Conservation (phyloP, 1,140 invertebrate species). For the Leptonema lineaticorne region DNA sequence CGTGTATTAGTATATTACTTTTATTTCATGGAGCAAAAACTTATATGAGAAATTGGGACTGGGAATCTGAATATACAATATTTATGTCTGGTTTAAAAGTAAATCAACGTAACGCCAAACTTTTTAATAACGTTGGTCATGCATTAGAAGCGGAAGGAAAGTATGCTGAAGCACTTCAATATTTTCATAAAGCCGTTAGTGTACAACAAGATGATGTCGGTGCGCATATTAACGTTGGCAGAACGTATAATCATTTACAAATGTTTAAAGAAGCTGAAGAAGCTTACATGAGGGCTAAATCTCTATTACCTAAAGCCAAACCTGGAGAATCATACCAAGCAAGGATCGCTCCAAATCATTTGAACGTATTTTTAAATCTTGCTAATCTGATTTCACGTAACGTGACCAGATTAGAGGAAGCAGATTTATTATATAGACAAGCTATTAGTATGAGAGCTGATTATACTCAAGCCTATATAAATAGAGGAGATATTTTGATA, state of each 20-base stretch:
- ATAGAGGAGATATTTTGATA: conserved; percentile 92
- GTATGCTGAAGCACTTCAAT: conserved; percentile 83
- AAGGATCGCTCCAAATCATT: conserved; percentile 91
- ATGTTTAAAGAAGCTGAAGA: conserved; percentile 89
- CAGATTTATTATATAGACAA: conserved; percentile 88
- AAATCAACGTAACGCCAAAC: conserved; percentile 89
- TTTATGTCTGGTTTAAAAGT: conserved; percentile 91
- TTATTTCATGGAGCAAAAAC: conserved; percentile 79
- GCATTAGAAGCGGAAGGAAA: conserved; percentile 84
- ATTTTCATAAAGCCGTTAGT: conserved; percentile 89
- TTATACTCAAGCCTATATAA: conserved; percentile 97
- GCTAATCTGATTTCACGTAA: conserved; percentile 95
- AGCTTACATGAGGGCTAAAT: conserved; percentile 87
- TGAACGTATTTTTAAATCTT: conserved; percentile 94
- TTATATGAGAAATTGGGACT: conserved; percentile 84
- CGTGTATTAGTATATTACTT: conserved; percentile 65
- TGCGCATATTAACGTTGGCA: conserved; percentile 94
- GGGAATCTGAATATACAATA: conserved; percentile 89
- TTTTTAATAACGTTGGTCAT: conserved; percentile 97
- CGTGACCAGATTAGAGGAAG: conserved; percentile 86
- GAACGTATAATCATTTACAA: conserved; percentile 91
- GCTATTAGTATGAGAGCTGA: conserved; percentile 97
- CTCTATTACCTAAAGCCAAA: conserved; percentile 84
- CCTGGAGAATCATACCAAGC: conserved; percentile 93
- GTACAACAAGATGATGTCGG: conserved; percentile 96